Conservation (phyloP, 2,113 vertebrate genomes). For the Neoarius graeffei region DNA sequence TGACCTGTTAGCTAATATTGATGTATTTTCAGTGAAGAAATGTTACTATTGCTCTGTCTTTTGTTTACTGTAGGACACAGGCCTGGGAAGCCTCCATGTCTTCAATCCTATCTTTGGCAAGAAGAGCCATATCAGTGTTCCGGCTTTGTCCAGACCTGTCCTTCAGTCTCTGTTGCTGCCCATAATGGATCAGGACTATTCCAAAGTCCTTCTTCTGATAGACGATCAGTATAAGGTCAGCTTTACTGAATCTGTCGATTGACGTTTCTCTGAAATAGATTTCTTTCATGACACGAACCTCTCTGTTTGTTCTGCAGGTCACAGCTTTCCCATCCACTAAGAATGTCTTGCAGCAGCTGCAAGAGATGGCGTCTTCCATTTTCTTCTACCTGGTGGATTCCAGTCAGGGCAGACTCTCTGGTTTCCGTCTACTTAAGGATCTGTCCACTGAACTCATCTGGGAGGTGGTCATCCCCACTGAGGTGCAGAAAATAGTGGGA, state of each 20-base stretch:
- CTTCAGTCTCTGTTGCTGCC: conserved; percentile 90
- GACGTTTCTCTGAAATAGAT: background rate
- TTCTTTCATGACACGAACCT: background rate
- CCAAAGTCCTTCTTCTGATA: conserved; percentile 90
- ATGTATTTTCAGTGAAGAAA: background rate
- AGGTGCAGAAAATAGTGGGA: conserved; percentile 84
- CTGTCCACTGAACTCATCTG: conserved; percentile 88
- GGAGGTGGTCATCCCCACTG: conserved; percentile 85
- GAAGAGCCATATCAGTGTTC: conserved; percentile 87
- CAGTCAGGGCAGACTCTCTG: conserved; percentile 82
- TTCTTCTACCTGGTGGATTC: conserved; percentile 92
- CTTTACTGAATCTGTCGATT: background rate
- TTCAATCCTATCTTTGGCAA: conserved; percentile 98
- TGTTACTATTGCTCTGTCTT: background rate
- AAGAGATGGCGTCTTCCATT: conserved; percentile 85
- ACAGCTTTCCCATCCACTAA: conserved; percentile 90
- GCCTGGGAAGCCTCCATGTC: conserved; percentile 84
- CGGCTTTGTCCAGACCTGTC: conserved; percentile 80
- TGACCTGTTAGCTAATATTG: background rate
- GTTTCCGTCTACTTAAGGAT: conserved; percentile 89
- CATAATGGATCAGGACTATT: conserved; percentile 95
- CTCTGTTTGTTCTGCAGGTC: conserved; percentile 73
- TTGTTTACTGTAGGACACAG: conserved; percentile 78
- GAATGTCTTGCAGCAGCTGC: conserved; percentile 89
- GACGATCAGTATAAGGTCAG: conserved; percentile 92